Percentiles rank a stretch among this genome's conserved stretches.
Evolutionary conservation across 2,888 invertebrate species (phyloP).

Genomic region (Pediacus dermestoides): DNA sequence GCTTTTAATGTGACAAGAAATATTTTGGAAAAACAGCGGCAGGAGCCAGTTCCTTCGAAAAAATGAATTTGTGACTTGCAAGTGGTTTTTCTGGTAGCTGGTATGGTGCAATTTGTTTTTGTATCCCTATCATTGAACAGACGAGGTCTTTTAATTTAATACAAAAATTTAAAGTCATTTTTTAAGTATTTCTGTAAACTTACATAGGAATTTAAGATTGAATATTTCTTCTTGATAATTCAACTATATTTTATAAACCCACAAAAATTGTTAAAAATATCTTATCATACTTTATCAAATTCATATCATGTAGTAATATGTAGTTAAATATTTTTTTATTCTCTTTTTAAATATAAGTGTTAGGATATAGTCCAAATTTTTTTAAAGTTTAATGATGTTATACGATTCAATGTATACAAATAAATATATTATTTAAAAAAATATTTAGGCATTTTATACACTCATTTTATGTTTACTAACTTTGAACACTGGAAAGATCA

Average conservation of each 20-base stretch:
- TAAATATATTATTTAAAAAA: conserved; percentile 20
- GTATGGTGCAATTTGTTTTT: conserved; percentile 19
- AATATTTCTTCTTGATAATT: too few relatives aligned
- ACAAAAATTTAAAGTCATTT: conserved; percentile 12
- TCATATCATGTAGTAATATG: conserved; percentile 31
- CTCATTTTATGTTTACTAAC: too few relatives aligned
- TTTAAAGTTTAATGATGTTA: conserved; percentile 30
- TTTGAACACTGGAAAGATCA: too few relatives aligned
- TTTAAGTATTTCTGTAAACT: conserved; percentile 19
- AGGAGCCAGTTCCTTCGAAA: conserved; percentile 42
- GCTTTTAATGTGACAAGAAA: conserved; percentile 85
- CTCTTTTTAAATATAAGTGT: conserved; percentile 27
- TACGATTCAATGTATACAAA: conserved; percentile 27
- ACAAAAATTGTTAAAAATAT: too few relatives aligned
- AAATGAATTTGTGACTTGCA: conserved; percentile 27
- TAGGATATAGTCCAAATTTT: conserved; percentile 29
- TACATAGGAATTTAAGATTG: too few relatives aligned
- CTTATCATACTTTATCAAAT: too few relatives aligned
- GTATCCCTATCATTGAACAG: too few relatives aligned
- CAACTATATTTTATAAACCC: too few relatives aligned
- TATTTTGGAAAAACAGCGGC: conserved; percentile 69
- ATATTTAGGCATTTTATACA: too few relatives aligned
- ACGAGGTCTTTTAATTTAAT: conserved; percentile 13
- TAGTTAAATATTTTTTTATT: conserved; percentile 31
- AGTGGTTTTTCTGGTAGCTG: conserved; percentile 9